Conservation (phyloP, 2,797 vertebrate species). For the Staurois parvus region DNA sequence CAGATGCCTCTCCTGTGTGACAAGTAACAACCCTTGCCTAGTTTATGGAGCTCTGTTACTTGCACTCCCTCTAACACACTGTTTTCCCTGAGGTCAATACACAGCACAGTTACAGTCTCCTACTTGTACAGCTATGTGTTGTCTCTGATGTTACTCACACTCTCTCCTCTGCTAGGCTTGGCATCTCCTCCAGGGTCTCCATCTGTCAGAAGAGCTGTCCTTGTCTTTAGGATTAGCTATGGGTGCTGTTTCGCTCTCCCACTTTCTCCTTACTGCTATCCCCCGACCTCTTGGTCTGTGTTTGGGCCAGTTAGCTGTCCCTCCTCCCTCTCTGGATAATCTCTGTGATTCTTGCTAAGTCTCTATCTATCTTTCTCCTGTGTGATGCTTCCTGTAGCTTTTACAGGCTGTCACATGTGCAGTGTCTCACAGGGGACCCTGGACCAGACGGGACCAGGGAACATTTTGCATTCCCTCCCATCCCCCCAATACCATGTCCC, state of each 20-base stretch:
- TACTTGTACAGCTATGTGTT: neutral
- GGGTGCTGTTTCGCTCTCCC: neutral
- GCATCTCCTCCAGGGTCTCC: conserved; percentile 23
- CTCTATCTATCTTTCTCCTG: conserved; percentile 55
- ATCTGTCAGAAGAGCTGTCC: conserved; percentile 18
- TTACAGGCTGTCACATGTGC: conserved; percentile 47
- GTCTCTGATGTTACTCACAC: conserved; percentile 32
- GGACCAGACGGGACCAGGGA: conserved; percentile 39
- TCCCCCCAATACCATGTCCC: conserved; percentile 22
- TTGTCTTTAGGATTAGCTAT: conserved; percentile 17
- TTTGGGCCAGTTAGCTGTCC: conserved; percentile 23
- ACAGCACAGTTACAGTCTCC: neutral
- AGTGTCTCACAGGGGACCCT: conserved; percentile 40
- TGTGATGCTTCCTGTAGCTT: conserved; percentile 35
- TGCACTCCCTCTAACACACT: conserved; percentile 3
- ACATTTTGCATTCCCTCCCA: conserved; percentile 1
- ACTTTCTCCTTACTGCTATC: conserved; percentile 38
- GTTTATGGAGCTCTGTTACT: neutral
- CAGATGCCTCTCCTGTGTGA: neutral
- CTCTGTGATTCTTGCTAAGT: conserved; percentile 62
- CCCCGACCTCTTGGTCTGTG: conserved; percentile 35
- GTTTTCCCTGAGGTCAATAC: neutral
- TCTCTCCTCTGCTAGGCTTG: conserved; percentile 4
- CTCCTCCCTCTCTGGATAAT: conserved; percentile 49
- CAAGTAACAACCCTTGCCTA: neutral